These are phyloP conservation scores for Drosophila phalerata DNA, from an alignment of 2,888 invertebrate species.

Conservation along the genomic window DNA sequence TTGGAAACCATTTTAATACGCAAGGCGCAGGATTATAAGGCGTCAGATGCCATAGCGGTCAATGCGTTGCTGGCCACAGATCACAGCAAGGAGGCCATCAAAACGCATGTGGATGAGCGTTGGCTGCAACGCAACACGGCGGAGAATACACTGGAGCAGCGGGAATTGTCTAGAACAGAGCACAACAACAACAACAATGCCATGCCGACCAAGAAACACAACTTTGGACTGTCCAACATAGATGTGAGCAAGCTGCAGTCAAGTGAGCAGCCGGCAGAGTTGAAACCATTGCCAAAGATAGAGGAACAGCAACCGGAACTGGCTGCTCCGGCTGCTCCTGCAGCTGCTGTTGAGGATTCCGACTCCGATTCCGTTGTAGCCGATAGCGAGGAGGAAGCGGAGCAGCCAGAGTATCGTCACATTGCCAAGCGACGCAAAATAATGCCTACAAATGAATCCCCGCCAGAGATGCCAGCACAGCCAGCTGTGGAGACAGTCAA, in stretches of 20 bases:
- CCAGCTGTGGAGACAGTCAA: not conserved
- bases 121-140: conserved; percentile 86
- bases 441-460: conserved; percentile 37
- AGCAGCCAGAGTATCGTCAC: conserved; percentile 86
- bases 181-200: conserved; percentile 36
- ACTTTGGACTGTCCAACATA: conserved; percentile 85
- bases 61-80: conserved; percentile 62
- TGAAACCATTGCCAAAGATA: not conserved
- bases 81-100: conserved; percentile 54
- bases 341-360: conserved; percentile 59
- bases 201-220: conserved; percentile 39
- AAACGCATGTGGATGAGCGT: conserved; percentile 85
- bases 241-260: conserved; percentile 70
- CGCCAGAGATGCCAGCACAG: not conserved
- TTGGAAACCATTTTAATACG: conserved; percentile 84
- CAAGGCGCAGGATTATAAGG: conserved; percentile 80
- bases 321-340: not conserved
- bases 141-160: conserved; percentile 41
- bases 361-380: conserved; percentile 90
- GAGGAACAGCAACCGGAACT: not conserved
- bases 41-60: conserved; percentile 42
- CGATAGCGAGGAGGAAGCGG: conserved; percentile 89
- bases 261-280: not conserved
- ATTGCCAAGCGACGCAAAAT: conserved; percentile 87
- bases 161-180: conserved; percentile 7